Evolutionary conservation across 1,140 invertebrate genomes (phyloP), one percentile per base, ranked within the genome.

Genomic region (Macrobrachium nipponense): DNA sequence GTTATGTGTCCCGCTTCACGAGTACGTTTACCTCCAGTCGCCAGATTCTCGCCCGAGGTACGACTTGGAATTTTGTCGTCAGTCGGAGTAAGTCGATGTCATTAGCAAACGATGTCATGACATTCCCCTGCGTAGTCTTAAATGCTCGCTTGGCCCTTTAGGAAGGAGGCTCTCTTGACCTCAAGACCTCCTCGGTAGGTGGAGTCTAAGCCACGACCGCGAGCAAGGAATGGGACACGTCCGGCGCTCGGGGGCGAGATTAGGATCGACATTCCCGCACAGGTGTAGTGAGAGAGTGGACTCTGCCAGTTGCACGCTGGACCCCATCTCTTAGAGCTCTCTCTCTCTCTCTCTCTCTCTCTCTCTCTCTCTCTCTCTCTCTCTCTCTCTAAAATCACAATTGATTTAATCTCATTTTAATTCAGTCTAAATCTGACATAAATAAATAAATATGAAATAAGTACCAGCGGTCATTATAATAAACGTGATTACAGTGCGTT

Each of bases 201-300:
- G 23, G 36, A 86, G 82, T 68, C 82, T 20, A 78, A 86, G 83
- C 64, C 83, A 20, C n/a, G 59, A 77, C 64, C 72, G 64, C n/a
- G 64, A 27, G 20, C 44, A 61, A 51, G 83, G 75, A 78, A 78
- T 58, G 83, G 83, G 83, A 86, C 83, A 80, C 83, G 75, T 80
- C 64, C 66, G 76, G 83, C 76, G 83, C 83, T 86, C 75, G 60
- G 51, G 83, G 83, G 44, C 61, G 64, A 86, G 83, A 86, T 86
- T 86, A 86, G 75, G 62, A 86, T 86, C 83, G 83, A 80, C 83
- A 86, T 86, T 86, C 83, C 83, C 76, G 76, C 83, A 86, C 83
- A 86, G 83, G 83, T 86, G 83, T 78, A 86, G 83, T 79, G 60
- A 80, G 83, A 80, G 83, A 86, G 83, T 80, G 76, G 83, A 86